Conservation (phyloP, 2,797 vertebrate species). For the Neosilurus hyrtlii region DNA sequence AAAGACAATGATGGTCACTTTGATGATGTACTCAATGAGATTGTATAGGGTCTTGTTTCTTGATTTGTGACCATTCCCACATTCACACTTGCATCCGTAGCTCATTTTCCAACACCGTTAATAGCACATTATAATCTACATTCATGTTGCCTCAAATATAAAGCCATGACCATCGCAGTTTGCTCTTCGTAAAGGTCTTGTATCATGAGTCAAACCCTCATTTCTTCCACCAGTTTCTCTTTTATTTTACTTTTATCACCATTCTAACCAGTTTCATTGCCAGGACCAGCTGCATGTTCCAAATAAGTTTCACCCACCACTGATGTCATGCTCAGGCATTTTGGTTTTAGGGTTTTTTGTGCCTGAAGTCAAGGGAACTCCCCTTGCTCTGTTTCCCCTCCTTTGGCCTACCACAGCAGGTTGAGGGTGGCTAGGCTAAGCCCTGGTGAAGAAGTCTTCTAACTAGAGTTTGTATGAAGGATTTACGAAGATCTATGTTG, state of each 20-base stretch:
- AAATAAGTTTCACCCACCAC: constrained; percentile 67
- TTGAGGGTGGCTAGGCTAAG: constrained; percentile 14
- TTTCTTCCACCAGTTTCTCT: not conserved
- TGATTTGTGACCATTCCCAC: not conserved
- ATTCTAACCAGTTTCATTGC: constrained; percentile 59
- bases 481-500: constrained; percentile 27
- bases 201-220: not conserved
- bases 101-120: not conserved
- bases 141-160: not conserved
- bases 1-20: not conserved
- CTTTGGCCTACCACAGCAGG: constrained; percentile 63
- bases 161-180: not conserved
- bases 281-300: constrained; percentile 65
- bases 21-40: not conserved
- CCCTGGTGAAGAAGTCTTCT: not conserved
- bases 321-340: constrained; percentile 72
- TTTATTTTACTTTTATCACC: not conserved
- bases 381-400: constrained; percentile 60
- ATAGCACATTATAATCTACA: not conserved
- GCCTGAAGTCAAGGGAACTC: constrained; percentile 66
- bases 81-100: not conserved
- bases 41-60: not conserved
- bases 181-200: not conserved
- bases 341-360: constrained; percentile 73
- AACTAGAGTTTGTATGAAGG: not conserved